Evolutionary conservation across 2,888 invertebrate species (phyloP).

Genomic region (Lasioglossum marginatum): DNA sequence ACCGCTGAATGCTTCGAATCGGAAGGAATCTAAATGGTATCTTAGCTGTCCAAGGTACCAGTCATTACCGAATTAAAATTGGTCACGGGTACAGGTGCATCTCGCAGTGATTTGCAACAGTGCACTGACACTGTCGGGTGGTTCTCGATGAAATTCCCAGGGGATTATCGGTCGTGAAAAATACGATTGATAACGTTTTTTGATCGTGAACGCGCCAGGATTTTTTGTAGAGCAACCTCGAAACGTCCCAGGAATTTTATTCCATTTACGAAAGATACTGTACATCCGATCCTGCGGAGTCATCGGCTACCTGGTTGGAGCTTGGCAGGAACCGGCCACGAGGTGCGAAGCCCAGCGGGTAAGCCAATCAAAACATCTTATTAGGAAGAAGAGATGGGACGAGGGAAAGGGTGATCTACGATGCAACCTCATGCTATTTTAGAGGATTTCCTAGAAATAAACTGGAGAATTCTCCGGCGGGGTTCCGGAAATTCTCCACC

Average conservation of each 20-base stretch:
- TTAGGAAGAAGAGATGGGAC: constrained; percentile 63
- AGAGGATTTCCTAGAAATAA: constrained; percentile 45
- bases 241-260: constrained; percentile 30
- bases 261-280: constrained; percentile 51
- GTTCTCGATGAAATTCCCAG: not conserved
- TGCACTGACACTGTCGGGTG: not conserved
- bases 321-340: constrained; percentile 64
- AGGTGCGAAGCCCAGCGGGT: constrained; percentile 75
- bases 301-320: constrained; percentile 79
- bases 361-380: constrained; percentile 77
- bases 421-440: constrained; percentile 52
- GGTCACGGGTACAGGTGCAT: constrained; percentile 73
- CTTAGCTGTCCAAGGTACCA: constrained; percentile 75
- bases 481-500: not conserved
- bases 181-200: not conserved
- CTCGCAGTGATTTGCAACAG: constrained; percentile 25
- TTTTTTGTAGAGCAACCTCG: not conserved
- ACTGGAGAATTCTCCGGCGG: constrained; percentile 20
- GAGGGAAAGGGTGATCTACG: constrained; percentile 48
- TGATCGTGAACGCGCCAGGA: not conserved
- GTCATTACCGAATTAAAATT: constrained; percentile 81
- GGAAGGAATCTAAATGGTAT: constrained; percentile 47
- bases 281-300: constrained; percentile 68
- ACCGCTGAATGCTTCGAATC: not conserved
- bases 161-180: not conserved